Conservation (phyloP, 2,113 vertebrate genomes). For the Scopus umbretta region DNA sequence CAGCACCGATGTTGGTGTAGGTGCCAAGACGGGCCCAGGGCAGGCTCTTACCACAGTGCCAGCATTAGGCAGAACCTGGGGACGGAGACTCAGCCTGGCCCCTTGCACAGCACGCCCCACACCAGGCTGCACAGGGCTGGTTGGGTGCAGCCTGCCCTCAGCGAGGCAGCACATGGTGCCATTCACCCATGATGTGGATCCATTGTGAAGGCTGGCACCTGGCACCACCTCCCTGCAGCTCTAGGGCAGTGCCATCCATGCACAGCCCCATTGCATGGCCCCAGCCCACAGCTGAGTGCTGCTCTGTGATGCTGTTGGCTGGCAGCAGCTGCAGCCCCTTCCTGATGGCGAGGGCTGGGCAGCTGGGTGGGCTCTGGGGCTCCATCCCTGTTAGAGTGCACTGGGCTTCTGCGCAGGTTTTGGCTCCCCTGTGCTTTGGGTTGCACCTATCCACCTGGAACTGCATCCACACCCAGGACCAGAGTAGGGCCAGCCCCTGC, state of each 20-base stretch:
- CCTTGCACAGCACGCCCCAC: accelerated
- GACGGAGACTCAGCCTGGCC: not conserved
- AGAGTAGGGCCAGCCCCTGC: not conserved
- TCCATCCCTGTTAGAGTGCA: not conserved
- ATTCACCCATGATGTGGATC: not conserved
- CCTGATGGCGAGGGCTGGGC: too few species aligned
- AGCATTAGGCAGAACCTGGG: not conserved
- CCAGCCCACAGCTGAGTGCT: not conserved
- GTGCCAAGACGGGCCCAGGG: not conserved
- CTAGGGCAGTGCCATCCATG: accelerated
- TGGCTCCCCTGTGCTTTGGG: accelerated
- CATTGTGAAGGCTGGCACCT: not conserved
- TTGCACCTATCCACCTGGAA: not conserved
- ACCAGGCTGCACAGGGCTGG: not conserved
- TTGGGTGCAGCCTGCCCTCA: not conserved
- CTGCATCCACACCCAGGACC: not conserved
- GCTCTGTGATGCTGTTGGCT: accelerated
- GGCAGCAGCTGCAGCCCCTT: not conserved
- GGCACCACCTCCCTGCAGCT: not conserved
- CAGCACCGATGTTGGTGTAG: accelerated
- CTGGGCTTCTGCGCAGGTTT: not conserved
- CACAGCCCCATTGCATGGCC: accelerated
- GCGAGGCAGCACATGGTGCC: not conserved
- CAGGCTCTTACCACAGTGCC: accelerated
- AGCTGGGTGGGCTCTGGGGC: not conserved